Percentiles rank a stretch among this genome's conserved stretches.
Conservation (phyloP, 2,797 vertebrate genomes). For the Sitta carolinensis region DNA sequence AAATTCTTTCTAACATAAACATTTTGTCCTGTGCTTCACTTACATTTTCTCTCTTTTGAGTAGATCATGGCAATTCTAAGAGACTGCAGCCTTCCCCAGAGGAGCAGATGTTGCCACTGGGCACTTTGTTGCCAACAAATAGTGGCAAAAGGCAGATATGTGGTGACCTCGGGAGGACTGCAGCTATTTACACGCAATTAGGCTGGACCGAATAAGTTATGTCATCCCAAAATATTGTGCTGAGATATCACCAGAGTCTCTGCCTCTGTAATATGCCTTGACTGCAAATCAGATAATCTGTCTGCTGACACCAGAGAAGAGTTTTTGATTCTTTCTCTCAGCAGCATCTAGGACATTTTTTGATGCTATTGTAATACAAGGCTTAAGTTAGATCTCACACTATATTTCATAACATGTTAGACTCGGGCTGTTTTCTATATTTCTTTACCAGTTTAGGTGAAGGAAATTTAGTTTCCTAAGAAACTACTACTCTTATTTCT, state of each 20-base stretch:
- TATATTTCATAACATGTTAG: neutral
- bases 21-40: neutral
- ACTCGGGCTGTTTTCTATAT: neutral
- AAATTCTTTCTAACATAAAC: neutral
- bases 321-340: neutral
- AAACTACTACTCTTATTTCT: neutral
- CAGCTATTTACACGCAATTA: neutral
- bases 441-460: neutral
- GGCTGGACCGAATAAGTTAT: neutral
- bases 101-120: neutral
- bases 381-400: neutral
- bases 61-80: neutral
- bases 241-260: neutral
- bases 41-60: neutral
- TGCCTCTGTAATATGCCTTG: neutral
- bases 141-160: neutral
- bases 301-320: neutral
- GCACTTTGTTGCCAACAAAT: neutral
- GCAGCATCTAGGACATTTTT: neutral
- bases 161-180: neutral
- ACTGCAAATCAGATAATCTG: neutral
- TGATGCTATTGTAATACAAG: neutral
- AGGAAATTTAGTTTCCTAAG: neutral
- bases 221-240: neutral
- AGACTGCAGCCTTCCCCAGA: neutral